Evolutionary conservation across 2,888 invertebrate genomes (phyloP), one percentile per base, ranked within the genome.

Genomic region (Mellilla xanthometata): DNA sequence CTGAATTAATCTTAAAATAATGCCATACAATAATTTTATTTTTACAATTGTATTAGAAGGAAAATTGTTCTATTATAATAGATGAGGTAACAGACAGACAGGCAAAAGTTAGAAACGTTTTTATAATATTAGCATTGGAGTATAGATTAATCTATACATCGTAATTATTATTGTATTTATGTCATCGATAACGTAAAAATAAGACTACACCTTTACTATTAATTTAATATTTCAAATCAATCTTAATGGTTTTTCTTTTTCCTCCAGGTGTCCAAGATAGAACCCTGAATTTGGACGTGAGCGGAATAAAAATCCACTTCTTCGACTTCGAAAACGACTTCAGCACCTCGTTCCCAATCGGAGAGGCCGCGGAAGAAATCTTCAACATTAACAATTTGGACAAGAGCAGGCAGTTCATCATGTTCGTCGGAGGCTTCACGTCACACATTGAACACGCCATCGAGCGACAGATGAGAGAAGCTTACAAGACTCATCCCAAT

Each of bases 381-480:
- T 70, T 82, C 1, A 49, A 60, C 1, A 52, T 75, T 1, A 42
- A 61, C 8, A 58, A 60, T 10, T 58, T 88, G 2, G 77, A 83
- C 43, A 79, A 76, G 57, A 59, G 55, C 4, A 80, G 64, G 23
- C 68, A 72, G 44, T 76, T 86, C 50, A 68, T 84, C 11, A 63
- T 87, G 59, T 87, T 81, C 49, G 80, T 87, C 1, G 77, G 74
- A 0, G 88, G 88, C 2, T 88, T 76, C 57, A 86, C 81, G 32
- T 83, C 88, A 0, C 63, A 77, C 22, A 87, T 88, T 24, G 67
- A 81, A 51, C 82, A 80, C 31, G 75, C 67, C 26, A 81, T 80
- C 1, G 85, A 81, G 44, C 68, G 79, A 39, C 68, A 68, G 19
- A 66, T 89, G 2, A 68, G 82, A 10, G 70, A 81, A 5, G 71